These are phyloP conservation scores for Griposia aprilina DNA, from an alignment of 2,888 invertebrate species.

Conservation along the genomic window DNA sequence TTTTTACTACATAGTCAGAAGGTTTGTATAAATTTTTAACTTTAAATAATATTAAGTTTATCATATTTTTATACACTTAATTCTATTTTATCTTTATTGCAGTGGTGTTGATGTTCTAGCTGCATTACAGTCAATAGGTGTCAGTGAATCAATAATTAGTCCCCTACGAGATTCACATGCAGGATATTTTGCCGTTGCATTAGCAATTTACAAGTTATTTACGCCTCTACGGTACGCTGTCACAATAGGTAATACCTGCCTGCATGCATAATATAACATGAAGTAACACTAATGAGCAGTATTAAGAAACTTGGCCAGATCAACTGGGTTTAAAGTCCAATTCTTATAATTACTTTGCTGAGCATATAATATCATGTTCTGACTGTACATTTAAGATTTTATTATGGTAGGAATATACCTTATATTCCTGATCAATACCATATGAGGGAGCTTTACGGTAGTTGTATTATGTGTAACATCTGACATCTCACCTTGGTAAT, in stretches of 20 bases:
- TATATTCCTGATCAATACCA: no score
- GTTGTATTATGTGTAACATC: no score
- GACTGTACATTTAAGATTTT: no score
- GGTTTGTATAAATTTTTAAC: slow-evolving; percentile 89
- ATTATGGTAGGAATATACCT: no score
- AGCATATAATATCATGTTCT: neutral
- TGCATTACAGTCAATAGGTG: slow-evolving; percentile 93
- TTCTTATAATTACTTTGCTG: slow-evolving; percentile 1
- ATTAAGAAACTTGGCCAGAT: slow-evolving; percentile 23
- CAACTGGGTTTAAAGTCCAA: slow-evolving; percentile 38
- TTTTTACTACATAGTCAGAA: slow-evolving; percentile 96
- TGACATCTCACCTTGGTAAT: no score
- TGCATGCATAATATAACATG: neutral
- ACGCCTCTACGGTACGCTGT: slow-evolving; percentile 98
- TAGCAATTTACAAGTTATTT: slow-evolving; percentile 97
- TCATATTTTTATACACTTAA: neutral
- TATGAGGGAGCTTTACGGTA: no score
- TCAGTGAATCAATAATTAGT: slow-evolving; percentile 94
- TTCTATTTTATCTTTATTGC: slow-evolving; percentile 75
- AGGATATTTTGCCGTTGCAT: slow-evolving; percentile 97
- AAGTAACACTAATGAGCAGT: neutral
- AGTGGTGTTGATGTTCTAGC: slow-evolving; percentile 98
- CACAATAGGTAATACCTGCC: slow-evolving; percentile 93
- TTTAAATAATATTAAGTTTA: neutral
- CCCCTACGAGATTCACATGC: slow-evolving; percentile 95